Base-by-base conservation (phyloP, 2,797 vertebrate genomes). In the Carapus acus region DNA sequence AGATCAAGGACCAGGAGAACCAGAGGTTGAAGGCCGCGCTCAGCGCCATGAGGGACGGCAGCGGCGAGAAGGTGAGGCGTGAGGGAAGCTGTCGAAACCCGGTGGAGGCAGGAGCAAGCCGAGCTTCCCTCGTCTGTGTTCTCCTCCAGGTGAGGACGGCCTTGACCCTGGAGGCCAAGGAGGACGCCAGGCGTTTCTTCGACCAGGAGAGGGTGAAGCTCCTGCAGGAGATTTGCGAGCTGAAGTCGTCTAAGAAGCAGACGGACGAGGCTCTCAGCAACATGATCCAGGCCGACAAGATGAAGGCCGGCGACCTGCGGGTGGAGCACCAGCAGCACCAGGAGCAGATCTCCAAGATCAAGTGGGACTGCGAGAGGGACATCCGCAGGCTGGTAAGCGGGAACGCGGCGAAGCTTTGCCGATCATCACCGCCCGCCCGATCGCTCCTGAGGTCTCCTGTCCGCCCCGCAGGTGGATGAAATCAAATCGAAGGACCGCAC, bases 271-370 rank as follows among this genome's bases (percentile, higher is more conserved):
- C 95, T 1, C 90, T 98, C 43, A 97, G 85, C 80, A 96, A 92
- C 58, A 94, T 97, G 87, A 97, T 98, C 82, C 92, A 98, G 58
- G 88, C 96, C 0, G 96, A 99, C 76, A 99, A 99, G 79, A 96
- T 96, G 85, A 98, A 98, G 86, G 96, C 96, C 0, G 96, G 95
- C 0, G 96, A 98, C 82, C 87, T 99, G 68, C 85, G 96, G 40
- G 91, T 92, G 13, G 96, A 98, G 76, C 94, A 99, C 66, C 96
- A 98, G 57, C 93, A 94, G 49, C 96, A 99, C 74, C 96, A 97
- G 79, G 96, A 99, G 77, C 91, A 95, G 65, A 94, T 99, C 80
- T 90, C 92, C 29, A 98, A 98, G 83, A 94, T 98, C 88, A 99
- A 99, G 74, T 98, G 96, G 96, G 96, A 99, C 77, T 90, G 90